phyloP scores from a whole-genome alignment of 1,140 invertebrate species.

The Hormaphis cornu region DNA sequence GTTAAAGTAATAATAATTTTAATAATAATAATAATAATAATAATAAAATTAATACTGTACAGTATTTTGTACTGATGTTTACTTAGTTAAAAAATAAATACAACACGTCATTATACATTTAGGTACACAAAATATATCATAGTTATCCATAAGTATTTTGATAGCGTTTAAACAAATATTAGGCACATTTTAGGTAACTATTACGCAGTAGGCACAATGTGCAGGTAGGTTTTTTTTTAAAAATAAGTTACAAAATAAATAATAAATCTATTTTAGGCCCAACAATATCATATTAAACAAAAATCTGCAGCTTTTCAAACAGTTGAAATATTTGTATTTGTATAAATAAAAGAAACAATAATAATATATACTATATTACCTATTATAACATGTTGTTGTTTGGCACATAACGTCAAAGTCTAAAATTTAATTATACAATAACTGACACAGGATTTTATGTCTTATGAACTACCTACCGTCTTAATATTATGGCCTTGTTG shows the following conservation, averaged over 20 bases:
- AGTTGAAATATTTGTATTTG: too few species aligned
- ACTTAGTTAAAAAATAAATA: not conserved
- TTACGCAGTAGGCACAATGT: slow-evolving; percentile 1
- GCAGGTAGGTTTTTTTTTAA: not conserved
- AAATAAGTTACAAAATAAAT: not conserved
- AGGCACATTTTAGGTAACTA: slow-evolving; percentile 19
- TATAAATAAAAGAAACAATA: too few species aligned
- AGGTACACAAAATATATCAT: not conserved
- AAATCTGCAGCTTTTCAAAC: too few species aligned
- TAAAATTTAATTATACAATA: not conserved
- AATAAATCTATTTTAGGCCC: not conserved
- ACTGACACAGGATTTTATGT: not conserved
- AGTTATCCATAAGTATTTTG: not conserved
- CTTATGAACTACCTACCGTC: not conserved
- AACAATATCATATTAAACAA: too few species aligned
- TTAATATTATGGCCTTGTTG: slow-evolving; percentile 3
- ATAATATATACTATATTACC: too few species aligned
- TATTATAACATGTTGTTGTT: too few species aligned
- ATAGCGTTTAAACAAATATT: not conserved
- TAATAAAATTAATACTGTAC: slow-evolving; percentile 14
- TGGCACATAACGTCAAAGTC: slow-evolving; percentile 14
- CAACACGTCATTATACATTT: not conserved
- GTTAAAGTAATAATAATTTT: too few species aligned
- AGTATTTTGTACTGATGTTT: slow-evolving; percentile 15
- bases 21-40: not conserved